Evolutionary conservation across 2,888 invertebrate species (phyloP).

Genomic region (Tricholauxania praeusta): DNA sequence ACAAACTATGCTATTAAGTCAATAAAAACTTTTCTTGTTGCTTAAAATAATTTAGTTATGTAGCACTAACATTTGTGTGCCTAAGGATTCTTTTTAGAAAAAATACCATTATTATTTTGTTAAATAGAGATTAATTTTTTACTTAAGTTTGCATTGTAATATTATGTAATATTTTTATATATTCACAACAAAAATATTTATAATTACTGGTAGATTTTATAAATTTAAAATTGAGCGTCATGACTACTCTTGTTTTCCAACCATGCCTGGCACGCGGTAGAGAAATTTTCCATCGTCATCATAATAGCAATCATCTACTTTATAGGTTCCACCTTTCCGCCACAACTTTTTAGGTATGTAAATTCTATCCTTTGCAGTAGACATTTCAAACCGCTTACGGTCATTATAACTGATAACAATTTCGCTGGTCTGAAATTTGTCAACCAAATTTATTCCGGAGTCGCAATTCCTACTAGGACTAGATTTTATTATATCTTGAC

Average conservation of each 20-base stretch:
- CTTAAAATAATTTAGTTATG: too few species aligned
- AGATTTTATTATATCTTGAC: neutral
- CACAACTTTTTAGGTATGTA: constrained; percentile 77
- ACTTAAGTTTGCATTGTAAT: too few species aligned
- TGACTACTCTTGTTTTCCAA: constrained; percentile 42
- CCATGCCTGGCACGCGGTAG: constrained; percentile 82
- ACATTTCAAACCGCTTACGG: constrained; percentile 59
- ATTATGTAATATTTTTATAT: constrained; percentile 14
- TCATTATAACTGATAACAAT: constrained; percentile 60
- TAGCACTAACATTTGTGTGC: too few species aligned
- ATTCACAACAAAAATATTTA: neutral
- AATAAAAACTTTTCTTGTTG: too few species aligned
- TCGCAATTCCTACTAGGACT: neutral
- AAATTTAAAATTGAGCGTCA: too few species aligned
- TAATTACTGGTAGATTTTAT: neutral
- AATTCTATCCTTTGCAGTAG: constrained; percentile 70
- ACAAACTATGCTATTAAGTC: too few species aligned
- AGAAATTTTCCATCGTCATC: constrained; percentile 84
- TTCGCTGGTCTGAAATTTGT: constrained; percentile 60
- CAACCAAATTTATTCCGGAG: constrained; percentile 40
- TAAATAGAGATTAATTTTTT: too few species aligned
- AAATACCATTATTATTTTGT: too few species aligned
- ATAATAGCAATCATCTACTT: constrained; percentile 83
- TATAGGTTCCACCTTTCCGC: constrained; percentile 77
- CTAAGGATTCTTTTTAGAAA: too few species aligned